Conservation (phyloP, 2,888 invertebrate species). For the Catocala fraxini region DNA sequence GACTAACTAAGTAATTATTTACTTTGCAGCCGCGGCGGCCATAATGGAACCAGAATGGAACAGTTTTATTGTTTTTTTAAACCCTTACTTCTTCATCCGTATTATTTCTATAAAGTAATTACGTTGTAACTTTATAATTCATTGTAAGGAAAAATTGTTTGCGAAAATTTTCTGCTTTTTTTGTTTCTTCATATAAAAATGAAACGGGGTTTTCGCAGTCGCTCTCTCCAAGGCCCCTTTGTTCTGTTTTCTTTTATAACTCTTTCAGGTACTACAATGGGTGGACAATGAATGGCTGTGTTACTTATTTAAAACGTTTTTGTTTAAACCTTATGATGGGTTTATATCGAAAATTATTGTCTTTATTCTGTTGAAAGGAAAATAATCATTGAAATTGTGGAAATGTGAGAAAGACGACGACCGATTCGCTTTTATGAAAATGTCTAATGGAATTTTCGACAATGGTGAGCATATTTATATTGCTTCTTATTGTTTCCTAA, state of each 20-base stretch:
- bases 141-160: slow-evolving; percentile 21
- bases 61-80: slow-evolving; percentile 1
- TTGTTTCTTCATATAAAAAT: slow-evolving; percentile 14
- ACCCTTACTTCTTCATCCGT: slow-evolving; percentile 15
- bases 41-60: not conserved
- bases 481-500: no score
- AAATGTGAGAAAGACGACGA: no score
- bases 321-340: not conserved
- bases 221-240: slow-evolving; percentile 22
- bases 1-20: not conserved
- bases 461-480: no score
- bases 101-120: slow-evolving; percentile 19
- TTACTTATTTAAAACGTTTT: not conserved
- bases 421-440: no score
- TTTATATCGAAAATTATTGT: not conserved
- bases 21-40: not conserved
- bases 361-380: not conserved
- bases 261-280: slow-evolving; percentile 26
- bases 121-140: slow-evolving; percentile 24
- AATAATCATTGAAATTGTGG: not conserved
- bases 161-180: slow-evolving; percentile 8
- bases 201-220: slow-evolving; percentile 17
- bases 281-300: slow-evolving; percentile 16
- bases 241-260: slow-evolving; percentile 34
- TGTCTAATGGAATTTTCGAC: no score